Evolutionary conservation across 2,113 vertebrate species (phyloP).

Genomic region (Anguilla rostrata): DNA sequence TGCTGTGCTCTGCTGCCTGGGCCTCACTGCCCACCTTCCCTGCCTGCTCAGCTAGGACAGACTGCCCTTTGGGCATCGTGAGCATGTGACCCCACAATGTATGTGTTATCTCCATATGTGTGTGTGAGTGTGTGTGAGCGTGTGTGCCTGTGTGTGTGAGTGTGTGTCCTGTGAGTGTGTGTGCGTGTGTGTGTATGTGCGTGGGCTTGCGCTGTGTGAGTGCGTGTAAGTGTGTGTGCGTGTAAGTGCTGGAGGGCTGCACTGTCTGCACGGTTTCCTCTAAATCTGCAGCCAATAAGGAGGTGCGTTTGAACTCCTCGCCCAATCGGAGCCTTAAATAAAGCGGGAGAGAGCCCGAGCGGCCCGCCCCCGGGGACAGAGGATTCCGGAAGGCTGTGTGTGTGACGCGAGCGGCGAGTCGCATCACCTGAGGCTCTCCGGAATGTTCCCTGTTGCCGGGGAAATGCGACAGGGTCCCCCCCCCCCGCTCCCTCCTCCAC

Average conservation of each 20-base stretch:
- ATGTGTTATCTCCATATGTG: neutral
- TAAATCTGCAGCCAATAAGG: too few species aligned
- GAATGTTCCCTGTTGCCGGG: neutral
- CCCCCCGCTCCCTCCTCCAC: neutral
- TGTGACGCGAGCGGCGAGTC: neutral
- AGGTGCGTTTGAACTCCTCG: too few species aligned
- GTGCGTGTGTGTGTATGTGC: conserved; percentile 4
- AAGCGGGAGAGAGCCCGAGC: too few species aligned
- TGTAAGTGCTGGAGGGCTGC: too few species aligned
- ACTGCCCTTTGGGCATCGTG: too few species aligned
- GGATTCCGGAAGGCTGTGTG: neutral
- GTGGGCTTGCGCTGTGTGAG: too few species aligned
- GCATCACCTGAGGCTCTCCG: neutral
- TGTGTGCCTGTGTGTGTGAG: conserved; percentile 3
- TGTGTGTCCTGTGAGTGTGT: neutral
- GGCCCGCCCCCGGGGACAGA: too few species aligned
- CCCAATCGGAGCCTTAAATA: too few species aligned
- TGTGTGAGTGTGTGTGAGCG: conserved; percentile 14
- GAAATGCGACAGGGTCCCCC: neutral
- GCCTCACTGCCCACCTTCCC: too few species aligned
- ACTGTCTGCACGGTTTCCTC: too few species aligned
- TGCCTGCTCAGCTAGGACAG: too few species aligned
- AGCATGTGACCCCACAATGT: too few species aligned
- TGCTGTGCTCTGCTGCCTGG: neutral
- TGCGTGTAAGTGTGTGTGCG: conserved; percentile 14